Base-by-base conservation (phyloP, 23 tunicate genomes). In the Halocynthia aurantium region DNA sequence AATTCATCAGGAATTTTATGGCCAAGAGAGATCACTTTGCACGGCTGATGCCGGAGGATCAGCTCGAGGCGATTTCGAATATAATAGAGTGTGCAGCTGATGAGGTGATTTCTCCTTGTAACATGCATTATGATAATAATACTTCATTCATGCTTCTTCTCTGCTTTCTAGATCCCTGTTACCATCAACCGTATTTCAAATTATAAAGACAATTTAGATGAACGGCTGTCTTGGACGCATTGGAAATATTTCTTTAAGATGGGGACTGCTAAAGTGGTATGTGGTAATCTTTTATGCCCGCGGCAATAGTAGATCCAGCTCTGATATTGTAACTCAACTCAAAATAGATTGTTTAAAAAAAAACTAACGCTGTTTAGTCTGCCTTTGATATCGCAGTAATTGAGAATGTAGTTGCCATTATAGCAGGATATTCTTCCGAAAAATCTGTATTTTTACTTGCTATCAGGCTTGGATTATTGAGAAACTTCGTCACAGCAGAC, bases 211-310 rank as follows among this genome's bases (percentile, higher is more conserved):
- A 65, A 65, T 2, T 15, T 65, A 1, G 70, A 65, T 65, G 22
- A 9, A 15, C 21, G 22, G 22, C 9, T 65, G 22, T 65, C 70
- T 20, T 65, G 70, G 70, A 65, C 70, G 22, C 21, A 49, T 5
- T 65, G 70, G 70, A 65, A 65, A 65, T 65, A 65, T 65, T 65
- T 65, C 22, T 65, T 65, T 49, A 65, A 65, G 22, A 65, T 65
- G 70, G 70, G 70, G 17, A 8, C 17, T 11, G 70, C 70, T 13
- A 65, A 65, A 65, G 70, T 6, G 13, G 70, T 65, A 11, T 5
- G 6, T 65, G 17, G 0, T 20, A 65, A 58, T 58, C 17, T 58
- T 58, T 58, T 58, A 0, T 58, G 63, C 44, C 44, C 44, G 2
- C 44, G 4, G 44, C 2, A 31, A 0, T 31, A 31, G 44, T 31